A percentile compares a stretch with the other conserved stretches of the same genome.
Evolutionary conservation across 2,888 invertebrate genomes (phyloP).

Genomic region (Nysson spinosus): DNA sequence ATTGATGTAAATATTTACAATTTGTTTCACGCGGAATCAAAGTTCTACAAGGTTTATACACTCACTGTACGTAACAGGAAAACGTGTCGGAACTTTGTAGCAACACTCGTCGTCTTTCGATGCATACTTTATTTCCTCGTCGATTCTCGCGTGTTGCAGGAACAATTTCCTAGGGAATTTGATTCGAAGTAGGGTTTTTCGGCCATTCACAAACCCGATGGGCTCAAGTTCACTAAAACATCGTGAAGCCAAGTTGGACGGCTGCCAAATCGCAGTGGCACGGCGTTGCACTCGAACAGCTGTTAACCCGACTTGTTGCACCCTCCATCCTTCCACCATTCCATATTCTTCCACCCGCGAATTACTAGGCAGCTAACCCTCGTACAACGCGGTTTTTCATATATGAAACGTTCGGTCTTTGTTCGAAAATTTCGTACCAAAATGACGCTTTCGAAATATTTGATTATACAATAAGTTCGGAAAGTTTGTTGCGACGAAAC

Average conservation of each 20-base stretch:
- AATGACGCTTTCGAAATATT: too few relatives aligned
- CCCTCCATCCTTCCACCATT: constrained; percentile 55
- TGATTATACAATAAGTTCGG: too few relatives aligned
- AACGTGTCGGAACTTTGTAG: too few relatives aligned
- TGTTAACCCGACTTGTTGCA: constrained; percentile 72
- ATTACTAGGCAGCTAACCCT: neutral
- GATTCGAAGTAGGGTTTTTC: neutral
- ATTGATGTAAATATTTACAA: too few relatives aligned
- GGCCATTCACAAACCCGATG: constrained; percentile 27
- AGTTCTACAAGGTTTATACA: too few relatives aligned
- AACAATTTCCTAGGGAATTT: constrained; percentile 6
- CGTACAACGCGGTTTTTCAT: too few relatives aligned
- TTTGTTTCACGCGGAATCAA: too few relatives aligned
- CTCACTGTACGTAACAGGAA: too few relatives aligned
- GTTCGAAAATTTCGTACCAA: too few relatives aligned
- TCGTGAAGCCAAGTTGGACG: constrained; percentile 51
- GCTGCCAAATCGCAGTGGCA: constrained; percentile 55
- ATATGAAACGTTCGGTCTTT: too few relatives aligned
- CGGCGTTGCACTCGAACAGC: constrained; percentile 60
- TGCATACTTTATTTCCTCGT: neutral
- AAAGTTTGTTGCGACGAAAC: too few relatives aligned
- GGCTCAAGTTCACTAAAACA: constrained; percentile 34
- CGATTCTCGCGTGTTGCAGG: constrained; percentile 4
- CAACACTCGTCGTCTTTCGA: too few relatives aligned
- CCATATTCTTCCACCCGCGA: constrained; percentile 28